A percentile compares a stretch with the other conserved stretches of the same genome.
These are phyloP conservation scores for Ceratina calcarata DNA, from an alignment of 1,140 invertebrate species.

Conservation along the genomic window DNA sequence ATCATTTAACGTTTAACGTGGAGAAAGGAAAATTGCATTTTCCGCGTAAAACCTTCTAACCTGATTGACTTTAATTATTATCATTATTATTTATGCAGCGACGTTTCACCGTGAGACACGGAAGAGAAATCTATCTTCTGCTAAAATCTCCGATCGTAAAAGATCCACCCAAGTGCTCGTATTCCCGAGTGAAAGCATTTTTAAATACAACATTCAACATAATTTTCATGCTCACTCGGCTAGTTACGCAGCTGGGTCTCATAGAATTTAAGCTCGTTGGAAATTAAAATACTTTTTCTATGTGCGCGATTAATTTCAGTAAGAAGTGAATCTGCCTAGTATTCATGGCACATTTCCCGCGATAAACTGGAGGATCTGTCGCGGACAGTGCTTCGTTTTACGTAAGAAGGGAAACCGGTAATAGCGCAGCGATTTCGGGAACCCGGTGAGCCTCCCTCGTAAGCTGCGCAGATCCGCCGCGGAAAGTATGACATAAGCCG, in stretches of 20 bases:
- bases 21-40: constrained; percentile 2
- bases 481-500: constrained; percentile 52
- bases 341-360: constrained; percentile 34
- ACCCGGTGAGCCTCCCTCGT: background rate
- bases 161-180: background rate
- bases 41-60: background rate
- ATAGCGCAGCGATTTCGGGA: constrained; percentile 20
- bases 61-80: constrained; percentile 26
- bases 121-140: constrained; percentile 10
- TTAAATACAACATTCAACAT: background rate
- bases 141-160: background rate
- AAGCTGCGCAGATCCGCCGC: constrained; percentile 30
- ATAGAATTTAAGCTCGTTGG: no score
- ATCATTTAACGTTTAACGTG: background rate
- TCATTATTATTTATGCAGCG: background rate
- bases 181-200: background rate
- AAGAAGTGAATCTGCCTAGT: constrained; percentile 7
- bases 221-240: background rate
- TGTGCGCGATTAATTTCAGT: background rate
- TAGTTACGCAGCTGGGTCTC: background rate
- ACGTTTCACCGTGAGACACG: constrained; percentile 21
- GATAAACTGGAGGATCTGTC: constrained; percentile 17
- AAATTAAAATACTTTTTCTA: background rate
- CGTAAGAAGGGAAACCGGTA: constrained; percentile 37
- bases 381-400: constrained; percentile 37